A percentile compares a stretch with the other conserved stretches of the same genome.
These are phyloP conservation scores for Pocillopora meandrina DNA, from an alignment of 92 coral and sea anemone genomes.

Conservation along the genomic window DNA sequence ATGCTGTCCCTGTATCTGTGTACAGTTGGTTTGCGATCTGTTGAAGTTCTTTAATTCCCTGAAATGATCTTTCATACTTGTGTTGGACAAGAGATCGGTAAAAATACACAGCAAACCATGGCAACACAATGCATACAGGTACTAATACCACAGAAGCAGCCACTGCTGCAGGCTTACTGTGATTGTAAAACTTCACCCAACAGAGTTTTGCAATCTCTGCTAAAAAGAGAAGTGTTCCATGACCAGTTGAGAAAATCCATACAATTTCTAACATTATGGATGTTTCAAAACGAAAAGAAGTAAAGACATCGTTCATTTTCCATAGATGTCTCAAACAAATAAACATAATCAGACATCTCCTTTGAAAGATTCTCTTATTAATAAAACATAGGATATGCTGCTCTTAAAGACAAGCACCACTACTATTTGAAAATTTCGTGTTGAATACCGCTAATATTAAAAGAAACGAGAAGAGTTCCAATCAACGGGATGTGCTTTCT, in stretches of 20 bases:
- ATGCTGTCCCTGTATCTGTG: neutral
- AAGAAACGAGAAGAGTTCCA: no score
- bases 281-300: neutral
- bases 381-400: no score
- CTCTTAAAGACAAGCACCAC: no score
- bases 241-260: conserved; percentile 99
- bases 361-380: no score
- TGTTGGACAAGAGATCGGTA: conserved; percentile 90
- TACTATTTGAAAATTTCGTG: no score
- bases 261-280: conserved; percentile 57
- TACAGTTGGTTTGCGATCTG: conserved; percentile 84
- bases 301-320: neutral
- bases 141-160: conserved; percentile 86
- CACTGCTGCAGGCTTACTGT: conserved; percentile 83
- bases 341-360: no score
- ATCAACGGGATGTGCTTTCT: no score
- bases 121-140: conserved; percentile 86
- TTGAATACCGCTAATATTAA: no score
- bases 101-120: conserved; percentile 90
- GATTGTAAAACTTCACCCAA: conserved; percentile 92
- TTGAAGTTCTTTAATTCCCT: conserved; percentile 93
- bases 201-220: conserved; percentile 95
- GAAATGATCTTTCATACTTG: conserved; percentile 88
- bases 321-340: no score
- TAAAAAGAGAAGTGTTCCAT: conserved; percentile 89